These are phyloP conservation scores for human (Homo sapiens) DNA, from an alignment of 2,113 vertebrate genomes.

Conservation along the genomic window GRCh38 chr2:212944001-212944500, in stretches of 20 bases:
- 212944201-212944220: background rate
- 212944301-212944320: background rate
- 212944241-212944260: background rate
- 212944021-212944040: background rate
- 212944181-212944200: background rate
- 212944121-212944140: background rate
- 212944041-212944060: background rate
- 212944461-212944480: background rate
- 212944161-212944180: background rate
- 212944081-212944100: background rate
- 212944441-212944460: background rate
- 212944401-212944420: background rate
- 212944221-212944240: background rate
- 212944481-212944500: background rate
- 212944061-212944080: background rate
- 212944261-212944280: background rate
- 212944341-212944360: background rate
- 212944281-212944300: constrained; percentile 7
- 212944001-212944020: background rate
- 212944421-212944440: background rate
- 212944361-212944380: background rate
- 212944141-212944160: background rate
- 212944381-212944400: background rate
- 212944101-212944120: background rate
- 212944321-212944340: background rate